Percentiles rank a stretch among this genome's conserved stretches.
Evolutionary conservation across 2,888 invertebrate species (phyloP).

Genomic region (Atethmia centrago): DNA sequence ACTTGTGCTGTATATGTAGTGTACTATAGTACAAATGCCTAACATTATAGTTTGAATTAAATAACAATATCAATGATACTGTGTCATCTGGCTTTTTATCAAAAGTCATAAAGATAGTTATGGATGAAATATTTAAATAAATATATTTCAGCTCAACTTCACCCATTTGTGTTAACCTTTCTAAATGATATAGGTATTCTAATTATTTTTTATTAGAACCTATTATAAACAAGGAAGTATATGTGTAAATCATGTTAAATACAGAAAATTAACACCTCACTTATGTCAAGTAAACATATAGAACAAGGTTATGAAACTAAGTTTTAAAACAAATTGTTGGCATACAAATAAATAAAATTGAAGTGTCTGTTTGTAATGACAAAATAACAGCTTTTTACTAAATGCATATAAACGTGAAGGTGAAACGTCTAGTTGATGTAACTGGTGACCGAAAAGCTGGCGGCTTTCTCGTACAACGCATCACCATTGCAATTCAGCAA

Average conservation of each 20-base stretch:
- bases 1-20: too few species aligned
- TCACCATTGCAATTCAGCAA: too few species aligned
- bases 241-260: slow-evolving; percentile 5
- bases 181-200: neutral
- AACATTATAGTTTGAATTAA: neutral
- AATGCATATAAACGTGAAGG: too few species aligned
- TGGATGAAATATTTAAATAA: neutral
- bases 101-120: neutral
- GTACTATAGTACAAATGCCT: neutral
- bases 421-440: too few species aligned
- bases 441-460: too few species aligned
- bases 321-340: slow-evolving; percentile 1
- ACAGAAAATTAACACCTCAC: slow-evolving; percentile 37
- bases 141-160: neutral
- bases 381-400: too few species aligned
- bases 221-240: slow-evolving; percentile 22
- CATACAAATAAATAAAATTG: too few species aligned
- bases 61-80: neutral
- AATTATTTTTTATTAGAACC: slow-evolving; percentile 19
- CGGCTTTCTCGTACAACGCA: too few species aligned
- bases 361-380: too few species aligned
- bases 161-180: neutral
- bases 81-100: slow-evolving; percentile 33
- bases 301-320: slow-evolving; percentile 25
- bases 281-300: slow-evolving; percentile 13